Base-by-base conservation (phyloP, 2,888 invertebrate genomes). In the Epistrophe grossulariae region DNA sequence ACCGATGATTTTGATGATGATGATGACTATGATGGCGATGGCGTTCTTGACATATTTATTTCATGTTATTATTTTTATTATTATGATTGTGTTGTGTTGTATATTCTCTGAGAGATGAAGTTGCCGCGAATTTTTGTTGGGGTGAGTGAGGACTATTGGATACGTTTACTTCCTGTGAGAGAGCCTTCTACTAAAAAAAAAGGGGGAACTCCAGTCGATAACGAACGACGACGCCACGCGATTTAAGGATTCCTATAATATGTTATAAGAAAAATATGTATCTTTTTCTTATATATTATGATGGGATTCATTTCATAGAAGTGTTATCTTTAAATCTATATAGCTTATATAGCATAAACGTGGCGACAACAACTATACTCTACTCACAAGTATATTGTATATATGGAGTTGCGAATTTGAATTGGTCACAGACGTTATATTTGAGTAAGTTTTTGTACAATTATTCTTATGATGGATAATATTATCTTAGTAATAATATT, bases 11-110 rank as follows among this genome's bases (percentile, higher is more conserved):
- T 9, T 62, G 62, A 38, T 50, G 68, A 50, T 38, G 31, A 19
- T 78, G 78, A 82, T 74, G 81, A 73, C 70, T 43, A 79, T 80
- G 85, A 79, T 79, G 50, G 79, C 71, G 79, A 55, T 83, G 87
- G 45, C 74, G 59, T 71, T 87, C 87, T 87, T 87, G 87, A 87
- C 87, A 87, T 87, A 87, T 87, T 87, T 87, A 87, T 87, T 72
- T 72, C 87, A 68, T 76, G 83, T 87, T 87, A 87, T 87, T 87
- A 87, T 87, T 87, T 87, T 87, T 87, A 87, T 87, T 79, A 83
- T 87, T 79, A 87, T 79, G 78, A 81, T 62, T 60, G 77, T 55
- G 66, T 31, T 8, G 9, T 60, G 1, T 13, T 13, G 13, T 40
- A 10, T 15, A 10, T 5, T 8, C 5, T n/a, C 13, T 28, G 57